Conservation (phyloP, 2,113 vertebrate genomes). For the Syngnathoides biaculeatus region DNA sequence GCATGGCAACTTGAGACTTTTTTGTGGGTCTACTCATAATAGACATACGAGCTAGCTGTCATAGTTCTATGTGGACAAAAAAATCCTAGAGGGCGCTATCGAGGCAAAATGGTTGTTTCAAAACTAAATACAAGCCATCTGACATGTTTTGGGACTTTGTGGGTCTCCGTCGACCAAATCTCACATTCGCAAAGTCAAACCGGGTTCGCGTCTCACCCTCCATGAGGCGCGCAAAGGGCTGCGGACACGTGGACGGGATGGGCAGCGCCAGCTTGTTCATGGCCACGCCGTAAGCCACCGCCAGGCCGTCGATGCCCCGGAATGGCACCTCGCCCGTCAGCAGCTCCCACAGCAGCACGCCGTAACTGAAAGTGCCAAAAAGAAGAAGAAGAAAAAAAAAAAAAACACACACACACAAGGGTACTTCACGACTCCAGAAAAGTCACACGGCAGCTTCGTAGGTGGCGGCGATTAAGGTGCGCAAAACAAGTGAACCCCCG, state of each 20-base stretch:
- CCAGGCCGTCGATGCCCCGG: conserved; percentile 90
- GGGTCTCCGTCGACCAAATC: too few species aligned
- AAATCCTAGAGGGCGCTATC: too few species aligned
- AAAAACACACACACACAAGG: too few species aligned
- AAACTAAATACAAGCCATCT: too few species aligned
- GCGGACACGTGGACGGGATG: conserved; percentile 92
- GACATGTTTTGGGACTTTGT: too few species aligned
- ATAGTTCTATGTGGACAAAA: too few species aligned
- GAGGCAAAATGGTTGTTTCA: too few species aligned
- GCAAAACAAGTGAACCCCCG: too few species aligned
- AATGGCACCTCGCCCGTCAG: conserved; percentile 94
- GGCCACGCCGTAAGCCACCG: conserved; percentile 93
- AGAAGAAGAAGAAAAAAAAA: too few species aligned
- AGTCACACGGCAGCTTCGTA: not conserved
- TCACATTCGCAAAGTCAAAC: not conserved
- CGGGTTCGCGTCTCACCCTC: conserved; percentile 77
- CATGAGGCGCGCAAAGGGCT: conserved; percentile 92
- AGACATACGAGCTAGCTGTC: too few species aligned
- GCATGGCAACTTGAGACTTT: too few species aligned
- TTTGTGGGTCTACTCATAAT: too few species aligned
- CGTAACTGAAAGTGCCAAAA: conserved; percentile 74
- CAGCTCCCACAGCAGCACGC: conserved; percentile 93
- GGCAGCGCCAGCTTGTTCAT: conserved; percentile 98
- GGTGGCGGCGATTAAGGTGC: not conserved
- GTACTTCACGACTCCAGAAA: not conserved